These are phyloP conservation scores for Pelodiscus sinensis DNA, from an alignment of 2,113 vertebrate genomes.

Conservation along the genomic window DNA sequence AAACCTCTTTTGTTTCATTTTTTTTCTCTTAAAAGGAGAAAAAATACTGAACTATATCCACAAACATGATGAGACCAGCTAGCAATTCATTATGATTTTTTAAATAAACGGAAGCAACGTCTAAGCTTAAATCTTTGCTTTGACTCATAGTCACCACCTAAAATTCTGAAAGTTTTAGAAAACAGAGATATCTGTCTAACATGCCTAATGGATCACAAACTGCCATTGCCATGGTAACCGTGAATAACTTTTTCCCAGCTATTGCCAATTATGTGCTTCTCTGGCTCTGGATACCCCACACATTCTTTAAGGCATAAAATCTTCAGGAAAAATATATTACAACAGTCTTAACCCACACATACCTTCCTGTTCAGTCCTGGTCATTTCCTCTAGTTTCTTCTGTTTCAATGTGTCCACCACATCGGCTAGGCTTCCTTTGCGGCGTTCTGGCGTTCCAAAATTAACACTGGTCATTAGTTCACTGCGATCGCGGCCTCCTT, in stretches of 20 bases:
- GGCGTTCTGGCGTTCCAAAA: slow-evolving; percentile 97
- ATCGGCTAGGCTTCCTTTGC: slow-evolving; percentile 98
- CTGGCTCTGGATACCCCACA: slow-evolving; percentile 48
- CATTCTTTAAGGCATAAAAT: slow-evolving; percentile 36
- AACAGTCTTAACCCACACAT: slow-evolving; percentile 65
- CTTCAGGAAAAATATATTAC: not conserved
- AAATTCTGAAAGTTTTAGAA: slow-evolving; percentile 59
- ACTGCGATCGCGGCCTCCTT: slow-evolving; percentile 94
- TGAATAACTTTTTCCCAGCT: slow-evolving; percentile 66
- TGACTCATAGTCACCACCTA: slow-evolving; percentile 54
- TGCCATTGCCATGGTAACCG: slow-evolving; percentile 69
- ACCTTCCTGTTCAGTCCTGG: slow-evolving; percentile 98
- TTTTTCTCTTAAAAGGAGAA: slow-evolving; percentile 28
- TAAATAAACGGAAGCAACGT: slow-evolving; percentile 16
- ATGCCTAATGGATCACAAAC: slow-evolving; percentile 68
- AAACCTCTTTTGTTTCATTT: slow-evolving; percentile 38
- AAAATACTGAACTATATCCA: not conserved
- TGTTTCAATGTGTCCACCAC: slow-evolving; percentile 99
- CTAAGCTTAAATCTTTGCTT: slow-evolving; percentile 41
- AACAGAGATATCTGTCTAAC: slow-evolving; percentile 61
- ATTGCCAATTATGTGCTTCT: slow-evolving; percentile 67
- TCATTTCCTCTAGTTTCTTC: slow-evolving; percentile 99
- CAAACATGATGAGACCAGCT: not conserved
- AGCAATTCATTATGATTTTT: slow-evolving; percentile 7
- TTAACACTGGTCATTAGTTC: slow-evolving; percentile 95